Evolutionary conservation across 1,140 invertebrate species (phyloP).

Genomic region (Heterodera carotae): DNA sequence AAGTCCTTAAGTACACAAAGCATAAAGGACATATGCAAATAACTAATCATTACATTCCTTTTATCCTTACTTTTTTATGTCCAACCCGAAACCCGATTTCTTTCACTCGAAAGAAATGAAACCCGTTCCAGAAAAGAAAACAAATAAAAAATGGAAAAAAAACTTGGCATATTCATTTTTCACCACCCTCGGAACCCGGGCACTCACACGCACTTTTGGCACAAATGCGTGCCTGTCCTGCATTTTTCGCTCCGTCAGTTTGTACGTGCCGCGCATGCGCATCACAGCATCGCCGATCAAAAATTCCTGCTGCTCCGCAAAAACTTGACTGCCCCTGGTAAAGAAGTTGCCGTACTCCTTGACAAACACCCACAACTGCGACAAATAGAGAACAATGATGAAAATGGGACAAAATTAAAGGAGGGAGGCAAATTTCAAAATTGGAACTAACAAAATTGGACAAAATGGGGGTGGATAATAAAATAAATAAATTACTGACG

Average conservation of each 20-base stretch:
- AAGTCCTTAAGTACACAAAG: too few relatives aligned
- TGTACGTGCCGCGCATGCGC: constrained; percentile 43
- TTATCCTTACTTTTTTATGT: too few relatives aligned
- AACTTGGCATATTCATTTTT: background rate
- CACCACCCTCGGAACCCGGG: background rate
- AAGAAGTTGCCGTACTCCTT: constrained; percentile 53
- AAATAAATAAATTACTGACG: constrained; percentile 40
- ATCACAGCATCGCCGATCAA: constrained; percentile 45
- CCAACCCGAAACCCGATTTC: too few relatives aligned
- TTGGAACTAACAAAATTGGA: background rate
- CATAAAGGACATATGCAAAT: too few relatives aligned
- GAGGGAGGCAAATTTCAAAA: constrained; percentile 10
- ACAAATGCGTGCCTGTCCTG: constrained; percentile 61
- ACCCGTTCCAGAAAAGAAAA: too few relatives aligned
- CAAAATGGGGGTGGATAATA: too few relatives aligned
- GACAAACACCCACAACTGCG: constrained; percentile 57
- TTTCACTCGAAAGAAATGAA: too few relatives aligned
- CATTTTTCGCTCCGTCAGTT: constrained; percentile 59
- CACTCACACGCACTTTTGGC: constrained; percentile 55
- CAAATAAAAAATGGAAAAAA: background rate
- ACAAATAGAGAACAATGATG: constrained; percentile 34
- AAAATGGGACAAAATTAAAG: background rate
- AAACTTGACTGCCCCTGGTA: constrained; percentile 53
- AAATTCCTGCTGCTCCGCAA: constrained; percentile 56
- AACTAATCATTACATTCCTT: too few relatives aligned